Evolutionary conservation across 92 coral and sea anemone species (phyloP).

Genomic region (Muricea muricata): DNA sequence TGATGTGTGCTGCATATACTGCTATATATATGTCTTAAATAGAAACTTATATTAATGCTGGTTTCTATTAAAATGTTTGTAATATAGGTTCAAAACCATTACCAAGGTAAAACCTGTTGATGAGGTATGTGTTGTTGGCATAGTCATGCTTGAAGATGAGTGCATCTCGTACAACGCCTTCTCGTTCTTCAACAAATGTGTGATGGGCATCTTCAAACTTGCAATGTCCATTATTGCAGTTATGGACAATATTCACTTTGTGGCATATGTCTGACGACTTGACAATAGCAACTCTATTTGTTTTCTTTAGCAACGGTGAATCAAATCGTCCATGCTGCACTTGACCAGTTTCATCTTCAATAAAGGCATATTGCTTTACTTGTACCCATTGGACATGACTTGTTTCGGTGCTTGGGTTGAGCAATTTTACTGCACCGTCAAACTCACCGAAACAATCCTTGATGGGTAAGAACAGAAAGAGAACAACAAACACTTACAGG

Average conservation of each 20-base stretch:
- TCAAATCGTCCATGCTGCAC: not conserved
- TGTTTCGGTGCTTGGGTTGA: not conserved
- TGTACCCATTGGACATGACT: not conserved
- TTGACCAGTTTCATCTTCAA: not conserved
- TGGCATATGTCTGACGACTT: not conserved
- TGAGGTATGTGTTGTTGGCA: not conserved
- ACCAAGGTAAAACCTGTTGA: not conserved
- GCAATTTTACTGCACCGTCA: constrained; percentile 9
- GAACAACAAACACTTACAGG: not conserved
- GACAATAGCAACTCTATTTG: not conserved
- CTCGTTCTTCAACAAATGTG: constrained; percentile 8
- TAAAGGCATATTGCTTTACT: not conserved
- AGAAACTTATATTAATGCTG: too few relatives aligned
- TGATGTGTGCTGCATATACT: too few relatives aligned
- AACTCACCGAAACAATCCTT: not conserved
- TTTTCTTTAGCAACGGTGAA: not conserved
- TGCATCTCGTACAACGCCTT: constrained; percentile 3
- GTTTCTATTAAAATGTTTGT: not conserved
- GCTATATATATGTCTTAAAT: too few relatives aligned
- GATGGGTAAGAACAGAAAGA: too few relatives aligned
- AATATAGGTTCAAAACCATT: not conserved
- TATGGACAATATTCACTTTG: not conserved
- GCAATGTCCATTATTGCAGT: constrained; percentile 2
- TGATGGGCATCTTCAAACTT: constrained; percentile 13
- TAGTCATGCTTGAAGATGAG: not conserved